Evolutionary conservation across 2,113 vertebrate genomes (phyloP).

Genomic region (Dicaeum eximium): DNA sequence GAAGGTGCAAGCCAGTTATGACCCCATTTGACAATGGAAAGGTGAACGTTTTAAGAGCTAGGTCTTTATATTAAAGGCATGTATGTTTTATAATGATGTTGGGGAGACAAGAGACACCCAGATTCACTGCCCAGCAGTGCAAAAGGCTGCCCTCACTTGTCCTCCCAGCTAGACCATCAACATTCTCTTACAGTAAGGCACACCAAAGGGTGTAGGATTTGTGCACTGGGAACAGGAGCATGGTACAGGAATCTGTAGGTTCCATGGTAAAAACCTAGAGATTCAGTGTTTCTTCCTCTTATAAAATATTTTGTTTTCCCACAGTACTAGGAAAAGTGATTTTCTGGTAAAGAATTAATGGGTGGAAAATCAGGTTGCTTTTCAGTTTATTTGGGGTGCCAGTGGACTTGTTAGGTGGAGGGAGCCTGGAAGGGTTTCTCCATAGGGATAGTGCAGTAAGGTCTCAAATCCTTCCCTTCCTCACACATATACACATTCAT

Average conservation of each 20-base stretch:
- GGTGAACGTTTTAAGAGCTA: not conserved
- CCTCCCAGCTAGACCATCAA: not conserved
- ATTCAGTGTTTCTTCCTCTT: not conserved
- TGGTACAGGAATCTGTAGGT: not conserved
- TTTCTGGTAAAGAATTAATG: not conserved
- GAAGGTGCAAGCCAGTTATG: not conserved
- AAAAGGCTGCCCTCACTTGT: not conserved
- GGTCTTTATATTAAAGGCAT: not conserved
- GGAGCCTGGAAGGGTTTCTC: not conserved
- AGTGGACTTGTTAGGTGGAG: not conserved
- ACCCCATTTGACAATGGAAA: not conserved
- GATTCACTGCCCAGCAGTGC: not conserved
- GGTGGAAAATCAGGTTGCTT: not conserved
- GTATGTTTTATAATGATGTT: accelerated
- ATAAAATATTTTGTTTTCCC: not conserved
- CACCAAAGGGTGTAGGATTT: not conserved
- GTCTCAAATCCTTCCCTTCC: not conserved
- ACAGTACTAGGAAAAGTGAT: not conserved
- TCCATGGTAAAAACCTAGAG: not conserved
- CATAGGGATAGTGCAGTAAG: not conserved
- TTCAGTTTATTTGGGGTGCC: not conserved
- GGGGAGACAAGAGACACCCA: not conserved
- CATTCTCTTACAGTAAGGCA: not conserved
- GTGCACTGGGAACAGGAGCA: not conserved
- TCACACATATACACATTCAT: not conserved